A percentile compares a stretch with the other conserved stretches of the same genome.
Conservation (phyloP, 2,797 vertebrate genomes). For the Macropodus opercularis region DNA sequence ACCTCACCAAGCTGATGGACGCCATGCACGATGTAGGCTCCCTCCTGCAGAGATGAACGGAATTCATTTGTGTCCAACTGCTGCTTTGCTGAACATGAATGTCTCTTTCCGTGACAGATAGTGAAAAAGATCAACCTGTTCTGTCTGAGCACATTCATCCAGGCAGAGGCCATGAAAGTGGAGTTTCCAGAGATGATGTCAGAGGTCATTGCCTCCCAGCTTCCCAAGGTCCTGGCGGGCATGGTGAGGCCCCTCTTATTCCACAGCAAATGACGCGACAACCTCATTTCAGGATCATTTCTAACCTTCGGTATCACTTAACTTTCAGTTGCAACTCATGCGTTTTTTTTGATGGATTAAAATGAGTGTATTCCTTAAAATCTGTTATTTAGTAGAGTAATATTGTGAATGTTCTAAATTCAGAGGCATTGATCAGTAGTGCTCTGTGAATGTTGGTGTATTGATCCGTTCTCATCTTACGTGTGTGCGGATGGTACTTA, state of each 20-base stretch:
- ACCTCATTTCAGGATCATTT: slow-evolving; percentile 45
- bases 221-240: slow-evolving; percentile 96
- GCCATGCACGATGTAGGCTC: slow-evolving; percentile 89
- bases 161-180: slow-evolving; percentile 93
- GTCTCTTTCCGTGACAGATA: slow-evolving; percentile 82
- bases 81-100: slow-evolving; percentile 8
- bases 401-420: slow-evolving; percentile 18
- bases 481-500: slow-evolving; percentile 14
- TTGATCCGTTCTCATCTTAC: slow-evolving; percentile 5
- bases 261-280: slow-evolving; percentile 90
- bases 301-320: slow-evolving; percentile 17
- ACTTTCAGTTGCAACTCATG: slow-evolving; percentile 21
- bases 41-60: background rate
- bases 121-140: slow-evolving; percentile 97
- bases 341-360: slow-evolving; percentile 9
- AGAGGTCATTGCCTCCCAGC: slow-evolving; percentile 95
- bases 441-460: slow-evolving; percentile 20
- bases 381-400: slow-evolving; percentile 8
- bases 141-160: slow-evolving; percentile 96
- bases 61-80: background rate
- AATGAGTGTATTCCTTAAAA: slow-evolving; percentile 7
- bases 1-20: slow-evolving; percentile 96
- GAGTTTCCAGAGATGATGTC: slow-evolving; percentile 99
- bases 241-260: slow-evolving; percentile 98
- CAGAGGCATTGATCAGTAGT: slow-evolving; percentile 32